These are phyloP conservation scores for Synaphobranchus kaupii DNA, from an alignment of 2,797 vertebrate species.

Conservation along the genomic window DNA sequence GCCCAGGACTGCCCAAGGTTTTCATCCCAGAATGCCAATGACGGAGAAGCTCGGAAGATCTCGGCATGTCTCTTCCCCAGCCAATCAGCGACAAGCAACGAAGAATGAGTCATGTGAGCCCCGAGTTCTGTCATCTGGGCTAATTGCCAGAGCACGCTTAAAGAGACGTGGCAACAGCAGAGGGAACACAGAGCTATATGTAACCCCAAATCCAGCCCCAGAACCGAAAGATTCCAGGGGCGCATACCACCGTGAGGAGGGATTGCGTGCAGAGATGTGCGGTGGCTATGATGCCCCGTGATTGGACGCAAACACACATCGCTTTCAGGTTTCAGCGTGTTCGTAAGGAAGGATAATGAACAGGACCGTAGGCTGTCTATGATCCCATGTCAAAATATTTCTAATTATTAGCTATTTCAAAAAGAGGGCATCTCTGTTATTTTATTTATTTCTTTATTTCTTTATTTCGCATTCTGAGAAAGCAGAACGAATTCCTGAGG, in stretches of 20 bases:
- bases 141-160: constrained; percentile 75
- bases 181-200: constrained; percentile 68
- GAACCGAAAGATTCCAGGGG: constrained; percentile 64
- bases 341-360: constrained; percentile 48
- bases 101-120: constrained; percentile 62
- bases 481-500: constrained; percentile 31
- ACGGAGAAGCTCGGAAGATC: neutral
- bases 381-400: neutral
- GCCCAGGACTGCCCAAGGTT: neutral
- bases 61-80: neutral
- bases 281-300: constrained; percentile 49
- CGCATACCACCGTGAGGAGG: constrained; percentile 59
- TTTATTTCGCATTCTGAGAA: constrained; percentile 22
- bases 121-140: constrained; percentile 65
- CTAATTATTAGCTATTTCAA: constrained; percentile 37
- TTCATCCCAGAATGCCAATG: constrained; percentile 9
- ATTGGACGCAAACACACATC: constrained; percentile 23
- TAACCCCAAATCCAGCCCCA: constrained; percentile 62
- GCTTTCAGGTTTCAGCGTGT: constrained; percentile 34
- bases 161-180: constrained; percentile 64
- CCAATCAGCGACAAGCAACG: constrained; percentile 56
- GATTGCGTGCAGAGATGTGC: constrained; percentile 46
- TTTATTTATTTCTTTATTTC: neutral
- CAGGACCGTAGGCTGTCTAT: constrained; percentile 13
- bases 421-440: constrained; percentile 5